Conservation (phyloP, 2,113 vertebrate genomes). For the Mixornis gularis region DNA sequence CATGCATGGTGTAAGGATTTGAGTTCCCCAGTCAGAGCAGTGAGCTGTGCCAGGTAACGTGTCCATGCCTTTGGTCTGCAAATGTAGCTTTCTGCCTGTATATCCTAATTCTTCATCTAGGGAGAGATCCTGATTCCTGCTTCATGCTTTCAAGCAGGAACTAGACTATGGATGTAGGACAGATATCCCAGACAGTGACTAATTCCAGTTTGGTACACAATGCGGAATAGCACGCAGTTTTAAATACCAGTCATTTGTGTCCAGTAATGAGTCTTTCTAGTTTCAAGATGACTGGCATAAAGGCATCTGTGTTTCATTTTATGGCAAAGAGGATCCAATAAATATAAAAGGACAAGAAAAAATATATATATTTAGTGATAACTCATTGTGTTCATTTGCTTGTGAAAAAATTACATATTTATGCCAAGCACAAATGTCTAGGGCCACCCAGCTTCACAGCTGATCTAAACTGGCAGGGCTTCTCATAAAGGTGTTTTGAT, state of each 20-base stretch:
- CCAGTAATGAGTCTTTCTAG: neutral
- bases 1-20: neutral
- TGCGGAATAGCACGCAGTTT: neutral
- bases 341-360: neutral
- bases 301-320: neutral
- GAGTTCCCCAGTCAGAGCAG: neutral
- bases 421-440: neutral
- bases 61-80: neutral
- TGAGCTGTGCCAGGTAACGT: neutral
- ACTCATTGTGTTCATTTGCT: neutral
- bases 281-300: constrained; percentile 17
- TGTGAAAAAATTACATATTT: neutral
- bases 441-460: neutral
- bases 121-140: neutral
- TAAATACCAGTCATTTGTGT: neutral
- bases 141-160: neutral
- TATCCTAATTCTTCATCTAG: neutral
- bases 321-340: neutral
- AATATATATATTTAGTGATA: neutral
- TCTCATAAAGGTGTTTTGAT: neutral
- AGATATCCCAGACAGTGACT: neutral
- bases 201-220: neutral
- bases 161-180: neutral
- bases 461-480: neutral
- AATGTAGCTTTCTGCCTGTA: neutral